Conservation (phyloP, 1,140 invertebrate species). For the Coelopa frigida region DNA sequence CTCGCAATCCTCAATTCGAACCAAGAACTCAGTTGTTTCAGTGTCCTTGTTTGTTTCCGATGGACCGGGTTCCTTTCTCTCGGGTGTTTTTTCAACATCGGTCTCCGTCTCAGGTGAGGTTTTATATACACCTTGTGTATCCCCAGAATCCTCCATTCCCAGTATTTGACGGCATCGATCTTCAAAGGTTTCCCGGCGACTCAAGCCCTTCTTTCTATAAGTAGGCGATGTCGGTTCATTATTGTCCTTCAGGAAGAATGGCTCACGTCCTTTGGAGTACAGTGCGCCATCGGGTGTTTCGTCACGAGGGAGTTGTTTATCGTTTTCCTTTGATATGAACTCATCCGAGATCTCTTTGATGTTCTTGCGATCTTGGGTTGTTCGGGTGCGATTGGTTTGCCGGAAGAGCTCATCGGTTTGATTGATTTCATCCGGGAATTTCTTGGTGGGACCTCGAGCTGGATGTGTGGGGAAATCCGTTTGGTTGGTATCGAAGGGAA, state of each 20-base stretch:
- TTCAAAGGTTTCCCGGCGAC: slow-evolving; percentile 59
- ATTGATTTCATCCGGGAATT: slow-evolving; percentile 4
- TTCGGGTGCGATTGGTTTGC: slow-evolving; percentile 11
- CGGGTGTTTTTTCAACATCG: too few relatives aligned
- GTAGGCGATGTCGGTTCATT: slow-evolving; percentile 20
- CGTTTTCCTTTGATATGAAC: slow-evolving; percentile 32
- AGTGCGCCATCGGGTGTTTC: slow-evolving; percentile 33
- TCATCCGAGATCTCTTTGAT: slow-evolving; percentile 25
- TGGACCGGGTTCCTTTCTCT: slow-evolving; percentile 6
- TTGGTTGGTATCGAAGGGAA: background rate
- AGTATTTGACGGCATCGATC: slow-evolving; percentile 59
- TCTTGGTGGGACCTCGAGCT: background rate
- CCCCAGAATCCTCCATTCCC: slow-evolving; percentile 49
- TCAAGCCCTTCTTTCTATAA: slow-evolving; percentile 28
- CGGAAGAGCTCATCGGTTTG: slow-evolving; percentile 6
- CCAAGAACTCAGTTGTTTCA: slow-evolving; percentile 25
- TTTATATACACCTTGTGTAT: slow-evolving; percentile 28
- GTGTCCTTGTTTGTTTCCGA: background rate
- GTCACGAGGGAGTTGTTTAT: slow-evolving; percentile 1
- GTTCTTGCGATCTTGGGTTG: slow-evolving; percentile 23
- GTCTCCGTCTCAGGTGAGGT: slow-evolving; percentile 3
- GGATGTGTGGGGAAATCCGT: background rate
- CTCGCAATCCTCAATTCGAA: slow-evolving; percentile 37
- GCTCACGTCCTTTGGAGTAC: slow-evolving; percentile 24
- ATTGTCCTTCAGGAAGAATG: slow-evolving; percentile 12